Conservation (phyloP, 2,797 vertebrate species). For the Hippopotamyrus pictus region DNA sequence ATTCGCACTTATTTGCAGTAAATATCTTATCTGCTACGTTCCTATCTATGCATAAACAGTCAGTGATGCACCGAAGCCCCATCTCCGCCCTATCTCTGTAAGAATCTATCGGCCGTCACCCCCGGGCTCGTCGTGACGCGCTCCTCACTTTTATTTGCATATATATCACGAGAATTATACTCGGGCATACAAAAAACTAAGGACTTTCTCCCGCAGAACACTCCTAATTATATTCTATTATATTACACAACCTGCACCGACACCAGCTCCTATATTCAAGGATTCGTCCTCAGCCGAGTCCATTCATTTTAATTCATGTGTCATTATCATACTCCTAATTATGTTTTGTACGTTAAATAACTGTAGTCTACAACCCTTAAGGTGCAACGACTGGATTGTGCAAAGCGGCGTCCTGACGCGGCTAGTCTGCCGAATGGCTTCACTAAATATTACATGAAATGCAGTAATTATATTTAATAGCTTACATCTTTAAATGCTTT, state of each 20-base stretch:
- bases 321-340: neutral
- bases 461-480: constrained; percentile 4
- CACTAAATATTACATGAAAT: neutral
- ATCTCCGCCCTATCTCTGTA: neutral
- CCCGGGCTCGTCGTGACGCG: neutral
- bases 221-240: neutral
- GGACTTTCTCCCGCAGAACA: neutral
- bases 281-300: neutral
- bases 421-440: neutral
- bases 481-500: constrained; percentile 1
- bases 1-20: neutral
- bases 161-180: neutral
- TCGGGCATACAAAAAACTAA: neutral
- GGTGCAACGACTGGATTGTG: neutral
- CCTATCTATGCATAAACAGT: neutral
- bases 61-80: neutral
- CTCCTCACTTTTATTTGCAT: neutral
- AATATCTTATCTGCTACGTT: neutral
- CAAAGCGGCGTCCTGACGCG: neutral
- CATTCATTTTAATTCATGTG: neutral
- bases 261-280: neutral
- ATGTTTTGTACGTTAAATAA: neutral
- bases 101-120: neutral
- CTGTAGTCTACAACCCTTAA: neutral
- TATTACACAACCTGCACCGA: neutral